These are phyloP conservation scores for Willowsia nigromaculata DNA, from an alignment of 2,888 invertebrate genomes.

Conservation along the genomic window DNA sequence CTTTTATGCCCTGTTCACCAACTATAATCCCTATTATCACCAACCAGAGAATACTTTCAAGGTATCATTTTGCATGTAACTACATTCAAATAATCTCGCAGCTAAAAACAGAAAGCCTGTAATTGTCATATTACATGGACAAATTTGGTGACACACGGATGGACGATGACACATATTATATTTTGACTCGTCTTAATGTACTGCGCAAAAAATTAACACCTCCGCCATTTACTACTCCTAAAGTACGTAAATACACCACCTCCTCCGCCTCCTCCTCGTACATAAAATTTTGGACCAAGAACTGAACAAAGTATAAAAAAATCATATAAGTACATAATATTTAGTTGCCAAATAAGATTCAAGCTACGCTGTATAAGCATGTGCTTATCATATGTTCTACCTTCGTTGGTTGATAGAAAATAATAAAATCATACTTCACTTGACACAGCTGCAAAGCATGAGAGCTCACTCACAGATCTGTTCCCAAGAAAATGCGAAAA, in stretches of 20 bases:
- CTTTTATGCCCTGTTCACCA: not conserved
- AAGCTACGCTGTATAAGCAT: not conserved
- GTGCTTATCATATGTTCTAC: slow-evolving; percentile 22
- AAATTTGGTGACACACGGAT: slow-evolving; percentile 43
- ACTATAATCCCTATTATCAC: not conserved
- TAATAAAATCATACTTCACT: slow-evolving; percentile 21
- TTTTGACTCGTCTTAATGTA: slow-evolving; percentile 19
- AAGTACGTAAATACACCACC: slow-evolving; percentile 41
- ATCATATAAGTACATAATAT: not conserved
- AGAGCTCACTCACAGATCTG: slow-evolving; percentile 53
- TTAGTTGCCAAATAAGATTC: not conserved
- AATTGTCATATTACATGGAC: slow-evolving; percentile 29
- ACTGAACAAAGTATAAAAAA: not conserved
- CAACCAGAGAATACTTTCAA: not conserved
- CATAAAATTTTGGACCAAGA: slow-evolving; percentile 27
- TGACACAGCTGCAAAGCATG: slow-evolving; percentile 8
- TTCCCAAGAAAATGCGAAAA: slow-evolving; percentile 57
- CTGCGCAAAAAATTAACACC: slow-evolving; percentile 35
- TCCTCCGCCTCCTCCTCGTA: slow-evolving; percentile 24
- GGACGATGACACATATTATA: slow-evolving; percentile 36
- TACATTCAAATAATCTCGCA: not conserved
- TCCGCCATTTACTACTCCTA: not conserved
- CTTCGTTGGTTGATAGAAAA: slow-evolving; percentile 1
- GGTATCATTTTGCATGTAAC: not conserved
- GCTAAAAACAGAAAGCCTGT: slow-evolving; percentile 11